Conservation (phyloP, 1,140 invertebrate genomes). For the Colletes gigas region DNA sequence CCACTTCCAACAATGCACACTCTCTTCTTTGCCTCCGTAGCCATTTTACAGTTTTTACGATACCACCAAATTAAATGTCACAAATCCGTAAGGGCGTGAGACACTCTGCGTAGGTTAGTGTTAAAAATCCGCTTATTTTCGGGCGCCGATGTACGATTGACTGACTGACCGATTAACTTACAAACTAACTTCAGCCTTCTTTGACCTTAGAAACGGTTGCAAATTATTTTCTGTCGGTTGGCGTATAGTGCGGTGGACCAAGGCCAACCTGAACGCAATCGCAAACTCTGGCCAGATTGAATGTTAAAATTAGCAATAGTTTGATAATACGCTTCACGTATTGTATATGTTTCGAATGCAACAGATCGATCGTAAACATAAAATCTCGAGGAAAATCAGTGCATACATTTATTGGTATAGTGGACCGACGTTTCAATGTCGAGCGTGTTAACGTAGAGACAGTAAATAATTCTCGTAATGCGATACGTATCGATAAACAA, state of each 20-base stretch:
- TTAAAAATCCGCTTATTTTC: conserved; percentile 44
- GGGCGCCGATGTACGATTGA: conserved; percentile 35
- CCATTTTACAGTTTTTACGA: conserved; percentile 21
- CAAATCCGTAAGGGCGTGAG: too few relatives aligned
- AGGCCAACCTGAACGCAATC: conserved; percentile 68
- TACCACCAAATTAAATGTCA: conserved; percentile 5
- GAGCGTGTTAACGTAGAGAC: background rate
- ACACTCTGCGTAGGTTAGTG: background rate
- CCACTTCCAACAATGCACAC: conserved; percentile 87
- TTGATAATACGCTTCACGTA: conserved; percentile 68
- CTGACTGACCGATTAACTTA: conserved; percentile 69
- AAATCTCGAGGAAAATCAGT: background rate
- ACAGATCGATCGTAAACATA: background rate
- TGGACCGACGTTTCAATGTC: too few relatives aligned
- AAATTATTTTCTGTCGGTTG: conserved; percentile 69
- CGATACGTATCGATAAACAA: background rate
- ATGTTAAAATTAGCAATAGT: conserved; percentile 73
- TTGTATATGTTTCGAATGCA: conserved; percentile 4
- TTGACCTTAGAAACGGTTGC: conserved; percentile 73
- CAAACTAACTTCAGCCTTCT: conserved; percentile 68
- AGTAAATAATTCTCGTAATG: background rate
- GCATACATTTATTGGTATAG: background rate
- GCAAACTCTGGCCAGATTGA: conserved; percentile 62
- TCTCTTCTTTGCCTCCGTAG: conserved; percentile 77
- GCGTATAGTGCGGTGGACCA: conserved; percentile 73